phyloP scores from a whole-genome alignment of 2,113 vertebrate species.

The Solea solea region DNA sequence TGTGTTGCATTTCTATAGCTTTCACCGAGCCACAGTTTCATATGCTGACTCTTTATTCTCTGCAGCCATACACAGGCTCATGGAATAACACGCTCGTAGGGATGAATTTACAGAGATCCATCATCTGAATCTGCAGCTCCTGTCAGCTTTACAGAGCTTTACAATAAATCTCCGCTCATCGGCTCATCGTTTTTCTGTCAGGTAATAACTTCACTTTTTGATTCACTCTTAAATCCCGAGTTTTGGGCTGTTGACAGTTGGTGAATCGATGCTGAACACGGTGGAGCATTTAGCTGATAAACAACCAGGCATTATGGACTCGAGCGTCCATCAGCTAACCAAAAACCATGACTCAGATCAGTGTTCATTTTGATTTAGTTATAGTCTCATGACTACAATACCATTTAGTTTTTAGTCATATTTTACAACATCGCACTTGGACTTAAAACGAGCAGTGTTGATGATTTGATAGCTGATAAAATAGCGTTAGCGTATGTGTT shows the following conservation, averaged over 20 bases:
- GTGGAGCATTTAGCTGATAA: too few species aligned
- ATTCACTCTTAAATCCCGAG: background rate
- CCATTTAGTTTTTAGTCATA: too few species aligned
- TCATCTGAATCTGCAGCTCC: background rate
- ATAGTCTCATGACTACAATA: too few species aligned
- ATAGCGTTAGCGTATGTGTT: too few species aligned
- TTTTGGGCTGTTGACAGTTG: background rate
- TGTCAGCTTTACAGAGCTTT: background rate
- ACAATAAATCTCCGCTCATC: background rate
- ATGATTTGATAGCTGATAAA: too few species aligned
- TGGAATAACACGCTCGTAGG: background rate
- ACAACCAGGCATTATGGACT: too few species aligned
- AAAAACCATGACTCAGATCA: too few species aligned
- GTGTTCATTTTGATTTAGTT: too few species aligned
- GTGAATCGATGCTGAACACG: too few species aligned
- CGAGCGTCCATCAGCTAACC: too few species aligned
- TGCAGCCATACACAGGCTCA: background rate
- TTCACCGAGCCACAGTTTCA: background rate
- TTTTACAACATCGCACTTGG: too few species aligned
- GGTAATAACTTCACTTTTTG: background rate
- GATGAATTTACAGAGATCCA: background rate
- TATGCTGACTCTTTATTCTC: background rate
- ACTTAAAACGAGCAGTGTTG: too few species aligned
- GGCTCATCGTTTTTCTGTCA: background rate
- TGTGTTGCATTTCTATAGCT: background rate